Conservation (phyloP, 1,140 invertebrate species). For the Eupeodes corollae region DNA sequence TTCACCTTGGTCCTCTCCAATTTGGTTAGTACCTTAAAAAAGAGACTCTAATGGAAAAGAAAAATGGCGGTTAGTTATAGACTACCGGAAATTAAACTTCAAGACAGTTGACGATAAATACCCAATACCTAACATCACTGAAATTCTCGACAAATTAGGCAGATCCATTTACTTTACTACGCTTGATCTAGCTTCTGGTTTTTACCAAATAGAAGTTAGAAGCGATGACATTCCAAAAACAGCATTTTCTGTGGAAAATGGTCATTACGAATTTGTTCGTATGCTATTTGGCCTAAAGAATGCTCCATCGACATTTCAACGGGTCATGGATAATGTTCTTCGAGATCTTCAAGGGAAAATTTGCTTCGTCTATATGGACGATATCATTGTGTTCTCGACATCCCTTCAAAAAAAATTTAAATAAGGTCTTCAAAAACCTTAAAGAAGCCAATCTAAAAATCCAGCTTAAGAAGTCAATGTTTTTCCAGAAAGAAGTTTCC, state of each 20-base stretch:
- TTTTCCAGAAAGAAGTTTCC: conserved; percentile 16
- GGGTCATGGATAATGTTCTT: conserved; percentile 10
- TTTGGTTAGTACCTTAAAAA: no score
- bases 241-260: conserved; percentile 26
- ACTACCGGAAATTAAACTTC: no score
- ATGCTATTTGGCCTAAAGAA: conserved; percentile 19
- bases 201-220: no score
- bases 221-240: no score
- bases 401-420: conserved; percentile 23
- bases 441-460: conserved; percentile 12
- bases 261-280: conserved; percentile 13
- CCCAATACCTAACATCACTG: no score
- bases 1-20: no score
- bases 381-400: conserved; percentile 7
- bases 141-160: no score
- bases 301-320: conserved; percentile 23
- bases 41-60: no score
- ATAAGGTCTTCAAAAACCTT: conserved; percentile 30
- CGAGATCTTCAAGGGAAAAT: conserved; percentile 1
- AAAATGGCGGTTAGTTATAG: no score
- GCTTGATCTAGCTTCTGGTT: no score
- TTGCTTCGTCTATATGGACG: conserved; percentile 6
- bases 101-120: no score
- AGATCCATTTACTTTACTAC: no score
- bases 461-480: conserved; percentile 16